Evolutionary conservation across 1,140 invertebrate species (phyloP), one percentile per base, ranked within the genome.

Genomic region (Centruroides vittatus): DNA sequence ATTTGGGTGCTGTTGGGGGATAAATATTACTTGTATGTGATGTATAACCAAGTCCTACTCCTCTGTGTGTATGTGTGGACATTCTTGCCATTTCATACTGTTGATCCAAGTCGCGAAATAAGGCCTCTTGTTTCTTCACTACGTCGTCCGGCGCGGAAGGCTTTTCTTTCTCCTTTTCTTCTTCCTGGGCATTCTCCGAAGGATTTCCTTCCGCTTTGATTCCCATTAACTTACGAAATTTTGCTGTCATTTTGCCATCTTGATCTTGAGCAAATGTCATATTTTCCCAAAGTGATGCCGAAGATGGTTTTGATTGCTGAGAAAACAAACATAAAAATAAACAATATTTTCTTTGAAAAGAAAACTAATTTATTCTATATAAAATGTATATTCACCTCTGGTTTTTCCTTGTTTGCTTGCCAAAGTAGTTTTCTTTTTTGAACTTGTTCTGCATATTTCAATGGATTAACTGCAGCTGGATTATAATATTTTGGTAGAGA

Each of bases 171-270:
- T 56, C 50, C 9, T 61, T 48, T 11, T 56, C 61, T 10, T 53
- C 41, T 35, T 34, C 47, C 46, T 59, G 12, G 7, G 59, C 10
- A 41, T 41, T 13, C 4, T 5, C n/a, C 4, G n/a, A 35, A 10
- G 10, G 6, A 12, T 5, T 47, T 12, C 62, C 66, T 36, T 78
- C 80, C 34, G 81, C 80, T 73, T 88, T 93, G 54, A 96, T 94
- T 50, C 93, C 93, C 93, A 97, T 96, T 9, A 97, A 76, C 65
- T 93, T 80, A 74, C 93, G 88, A 74, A 96, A 97, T 76, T 97
- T 97, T n/a, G 85, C 89, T 1, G 88, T 85, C 61, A 92, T 85
- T 76, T 89, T 85, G 50, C 89, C 90, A 75, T 94, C 92, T 47
- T 84, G 80, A 75, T 94, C 91, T 70, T 90, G 83, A 0, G 86